phyloP scores from a whole-genome alignment of 2,113 vertebrate species.

The Grammomys dolichurus region DNA sequence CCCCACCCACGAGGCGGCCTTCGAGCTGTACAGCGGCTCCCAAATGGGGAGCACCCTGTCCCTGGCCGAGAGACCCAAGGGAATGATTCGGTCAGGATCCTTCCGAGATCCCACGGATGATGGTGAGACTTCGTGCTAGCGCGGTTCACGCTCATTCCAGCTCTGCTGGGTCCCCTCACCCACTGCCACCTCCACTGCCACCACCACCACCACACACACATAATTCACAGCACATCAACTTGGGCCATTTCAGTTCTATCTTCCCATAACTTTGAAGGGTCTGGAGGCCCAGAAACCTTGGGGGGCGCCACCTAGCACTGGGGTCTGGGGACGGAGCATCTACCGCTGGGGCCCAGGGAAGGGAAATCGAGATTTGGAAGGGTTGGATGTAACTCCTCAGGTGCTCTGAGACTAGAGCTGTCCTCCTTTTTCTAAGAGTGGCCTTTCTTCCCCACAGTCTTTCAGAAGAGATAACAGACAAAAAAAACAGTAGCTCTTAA shows the following conservation, averaged over 20 bases:
- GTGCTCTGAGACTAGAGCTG: not conserved
- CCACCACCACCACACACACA: conserved; percentile 32
- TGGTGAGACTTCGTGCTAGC: conserved; percentile 88
- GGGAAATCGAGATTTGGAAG: conserved; percentile 13
- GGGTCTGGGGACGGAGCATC: conserved; percentile 45
- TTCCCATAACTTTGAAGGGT: conserved; percentile 61
- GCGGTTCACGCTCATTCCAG: conserved; percentile 75
- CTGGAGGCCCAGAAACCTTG: conserved; percentile 73
- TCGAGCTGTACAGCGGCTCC: conserved; percentile 94
- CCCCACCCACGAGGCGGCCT: conserved; percentile 94
- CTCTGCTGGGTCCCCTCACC: conserved; percentile 67
- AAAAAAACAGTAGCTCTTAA: not conserved
- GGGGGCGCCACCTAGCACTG: conserved; percentile 22
- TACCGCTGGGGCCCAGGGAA: conserved; percentile 37
- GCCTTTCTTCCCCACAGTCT: conserved; percentile 39
- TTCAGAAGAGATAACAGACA: not conserved
- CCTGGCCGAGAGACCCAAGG: conserved; percentile 95
- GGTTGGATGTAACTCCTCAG: not conserved
- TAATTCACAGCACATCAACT: conserved; percentile 43
- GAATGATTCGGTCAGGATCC: conserved; percentile 97
- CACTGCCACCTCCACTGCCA: not conserved
- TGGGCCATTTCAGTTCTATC: conserved; percentile 69
- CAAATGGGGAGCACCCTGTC: conserved; percentile 96
- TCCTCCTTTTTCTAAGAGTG: not conserved
- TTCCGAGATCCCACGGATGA: conserved; percentile 96